These are phyloP conservation scores for Cetonia aurata DNA, from an alignment of 2,888 invertebrate genomes.

Conservation along the genomic window DNA sequence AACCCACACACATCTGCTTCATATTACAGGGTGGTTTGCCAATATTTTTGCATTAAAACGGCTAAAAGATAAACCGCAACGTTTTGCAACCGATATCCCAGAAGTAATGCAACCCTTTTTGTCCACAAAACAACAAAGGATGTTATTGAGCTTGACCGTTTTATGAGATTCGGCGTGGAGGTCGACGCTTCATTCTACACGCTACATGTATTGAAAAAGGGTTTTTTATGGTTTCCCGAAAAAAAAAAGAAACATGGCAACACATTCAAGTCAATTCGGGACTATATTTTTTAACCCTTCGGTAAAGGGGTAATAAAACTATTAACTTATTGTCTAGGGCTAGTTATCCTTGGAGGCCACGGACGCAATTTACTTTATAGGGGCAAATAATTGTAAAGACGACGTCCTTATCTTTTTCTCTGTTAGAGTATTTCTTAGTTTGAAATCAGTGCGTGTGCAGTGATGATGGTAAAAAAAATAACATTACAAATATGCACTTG, in stretches of 20 bases:
- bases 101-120: conserved; percentile 31
- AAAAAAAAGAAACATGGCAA: conserved; percentile 1
- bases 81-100: conserved; percentile 27
- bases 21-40: conserved; percentile 25
- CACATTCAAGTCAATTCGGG: conserved; percentile 51
- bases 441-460: no score
- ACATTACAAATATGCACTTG: no score
- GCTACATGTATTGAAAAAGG: conserved; percentile 54
- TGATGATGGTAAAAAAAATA: no score
- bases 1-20: conserved; percentile 7
- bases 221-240: conserved; percentile 54
- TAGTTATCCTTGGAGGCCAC: conserved; percentile 57
- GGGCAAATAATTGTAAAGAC: conserved; percentile 41
- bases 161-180: conserved; percentile 44
- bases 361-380: conserved; percentile 55
- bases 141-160: conserved; percentile 37
- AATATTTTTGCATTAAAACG: conserved; percentile 24
- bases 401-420: no score
- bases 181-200: conserved; percentile 44
- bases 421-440: no score
- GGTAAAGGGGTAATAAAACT: conserved; percentile 56
- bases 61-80: conserved; percentile 34
- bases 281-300: conserved; percentile 57
- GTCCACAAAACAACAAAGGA: conserved; percentile 9
- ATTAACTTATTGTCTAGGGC: conserved; percentile 54